phyloP scores from a whole-genome alignment of 2,888 invertebrate species.

The Therioaphis trifolii region DNA sequence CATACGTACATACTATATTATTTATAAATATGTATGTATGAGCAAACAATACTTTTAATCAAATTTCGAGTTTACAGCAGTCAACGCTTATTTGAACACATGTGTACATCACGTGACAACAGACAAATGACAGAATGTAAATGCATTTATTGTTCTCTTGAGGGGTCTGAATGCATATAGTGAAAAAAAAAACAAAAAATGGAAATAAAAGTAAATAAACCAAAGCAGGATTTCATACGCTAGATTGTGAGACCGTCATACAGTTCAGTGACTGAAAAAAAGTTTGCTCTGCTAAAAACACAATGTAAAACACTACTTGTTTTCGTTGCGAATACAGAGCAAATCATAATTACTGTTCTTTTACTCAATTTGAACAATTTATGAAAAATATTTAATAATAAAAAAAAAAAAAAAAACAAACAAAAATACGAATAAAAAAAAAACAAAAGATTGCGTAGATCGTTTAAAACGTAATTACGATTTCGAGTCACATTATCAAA shows the following conservation, averaged over 20 bases:
- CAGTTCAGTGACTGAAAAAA: background rate
- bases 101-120: background rate
- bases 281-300: slow-evolving; percentile 1
- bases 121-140: slow-evolving; percentile 13
- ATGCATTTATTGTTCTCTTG: slow-evolving; percentile 34
- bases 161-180: background rate
- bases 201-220: slow-evolving; percentile 7
- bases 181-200: background rate
- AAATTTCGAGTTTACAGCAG: slow-evolving; percentile 18
- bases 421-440: background rate
- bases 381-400: background rate
- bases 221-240: background rate
- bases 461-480: no score
- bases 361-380: background rate
- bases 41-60: slow-evolving; percentile 24
- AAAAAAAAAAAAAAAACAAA: background rate
- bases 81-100: background rate
- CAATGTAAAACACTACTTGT: background rate
- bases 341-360: background rate
- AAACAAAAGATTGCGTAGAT: no score
- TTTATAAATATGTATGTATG: background rate
- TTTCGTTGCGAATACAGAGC: background rate
- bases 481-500: no score
- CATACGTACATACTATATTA: background rate
- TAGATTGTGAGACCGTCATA: background rate